phyloP scores from a whole-genome alignment of 2,888 invertebrate species.

The Empis stercorea region DNA sequence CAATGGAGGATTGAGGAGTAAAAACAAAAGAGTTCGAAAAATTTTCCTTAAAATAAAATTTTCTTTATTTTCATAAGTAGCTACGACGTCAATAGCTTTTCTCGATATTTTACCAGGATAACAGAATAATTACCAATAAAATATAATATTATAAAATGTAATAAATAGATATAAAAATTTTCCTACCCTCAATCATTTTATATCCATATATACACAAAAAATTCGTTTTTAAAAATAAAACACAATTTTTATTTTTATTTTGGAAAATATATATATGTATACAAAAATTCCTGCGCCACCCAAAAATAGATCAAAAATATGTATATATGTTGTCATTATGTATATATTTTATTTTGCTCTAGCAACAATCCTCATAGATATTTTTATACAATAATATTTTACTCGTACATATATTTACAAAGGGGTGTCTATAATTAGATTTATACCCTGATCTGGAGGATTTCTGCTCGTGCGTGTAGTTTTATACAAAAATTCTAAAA shows the following conservation, averaged over 20 bases:
- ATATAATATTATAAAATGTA: not conserved
- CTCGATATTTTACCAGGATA: constrained; percentile 32
- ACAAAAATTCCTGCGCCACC: not conserved
- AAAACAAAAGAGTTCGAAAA: no score
- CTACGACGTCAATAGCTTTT: constrained; percentile 25
- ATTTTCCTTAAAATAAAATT: not conserved
- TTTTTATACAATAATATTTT: no score
- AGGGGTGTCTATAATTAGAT: no score
- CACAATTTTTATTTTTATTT: not conserved
- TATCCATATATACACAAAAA: not conserved
- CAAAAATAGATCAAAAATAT: not conserved
- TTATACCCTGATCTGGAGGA: no score
- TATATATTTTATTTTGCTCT: no score
- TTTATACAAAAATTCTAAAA: no score
- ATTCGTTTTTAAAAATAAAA: not conserved
- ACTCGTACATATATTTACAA: no score
- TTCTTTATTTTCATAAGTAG: not conserved
- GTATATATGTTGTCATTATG: not conserved
- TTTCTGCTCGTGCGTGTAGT: no score
- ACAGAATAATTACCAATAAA: constrained; percentile 19
- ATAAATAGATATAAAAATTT: no score
- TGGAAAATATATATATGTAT: not conserved
- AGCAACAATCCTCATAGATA: no score
- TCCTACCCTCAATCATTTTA: no score
- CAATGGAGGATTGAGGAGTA: no score